Evolutionary conservation across 2,888 invertebrate genomes (phyloP).

Genomic region (Mesochorus sp.): DNA sequence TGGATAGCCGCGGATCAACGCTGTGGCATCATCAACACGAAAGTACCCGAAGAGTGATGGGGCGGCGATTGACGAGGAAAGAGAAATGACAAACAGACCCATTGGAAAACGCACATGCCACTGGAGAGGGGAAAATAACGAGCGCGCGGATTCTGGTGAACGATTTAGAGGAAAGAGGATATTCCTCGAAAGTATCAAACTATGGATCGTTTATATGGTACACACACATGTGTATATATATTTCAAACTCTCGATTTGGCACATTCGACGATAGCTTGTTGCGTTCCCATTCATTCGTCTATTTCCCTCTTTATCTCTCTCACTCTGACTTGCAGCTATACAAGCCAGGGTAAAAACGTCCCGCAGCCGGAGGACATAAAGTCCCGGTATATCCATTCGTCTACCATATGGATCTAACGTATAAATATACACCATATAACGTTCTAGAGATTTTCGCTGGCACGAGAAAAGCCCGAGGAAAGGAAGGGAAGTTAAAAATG

Average conservation of each 20-base stretch:
- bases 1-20: neutral
- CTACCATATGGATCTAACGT: slow-evolving; percentile 16
- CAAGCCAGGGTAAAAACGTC: slow-evolving; percentile 38
- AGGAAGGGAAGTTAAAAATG: slow-evolving; percentile 44
- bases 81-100: slow-evolving; percentile 58
- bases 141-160: slow-evolving; percentile 30
- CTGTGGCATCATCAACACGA: neutral
- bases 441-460: slow-evolving; percentile 38
- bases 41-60: slow-evolving; percentile 9
- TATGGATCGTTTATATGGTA: slow-evolving; percentile 29
- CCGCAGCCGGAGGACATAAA: slow-evolving; percentile 52
- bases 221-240: neutral
- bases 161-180: slow-evolving; percentile 35
- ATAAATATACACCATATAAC: slow-evolving; percentile 37
- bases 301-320: slow-evolving; percentile 55
- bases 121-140: slow-evolving; percentile 51
- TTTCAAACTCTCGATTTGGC: slow-evolving; percentile 71
- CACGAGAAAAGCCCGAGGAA: slow-evolving; percentile 33
- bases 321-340: slow-evolving; percentile 29
- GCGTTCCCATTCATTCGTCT: slow-evolving; percentile 74
- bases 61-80: slow-evolving; percentile 42
- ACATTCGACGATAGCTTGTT: slow-evolving; percentile 76
- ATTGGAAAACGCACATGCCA: slow-evolving; percentile 54
- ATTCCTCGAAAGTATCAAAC: slow-evolving; percentile 58
- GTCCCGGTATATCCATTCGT: slow-evolving; percentile 51